These are phyloP conservation scores for Macrobrachium rosenbergii DNA, from an alignment of 1,140 invertebrate species.

Conservation along the genomic window DNA sequence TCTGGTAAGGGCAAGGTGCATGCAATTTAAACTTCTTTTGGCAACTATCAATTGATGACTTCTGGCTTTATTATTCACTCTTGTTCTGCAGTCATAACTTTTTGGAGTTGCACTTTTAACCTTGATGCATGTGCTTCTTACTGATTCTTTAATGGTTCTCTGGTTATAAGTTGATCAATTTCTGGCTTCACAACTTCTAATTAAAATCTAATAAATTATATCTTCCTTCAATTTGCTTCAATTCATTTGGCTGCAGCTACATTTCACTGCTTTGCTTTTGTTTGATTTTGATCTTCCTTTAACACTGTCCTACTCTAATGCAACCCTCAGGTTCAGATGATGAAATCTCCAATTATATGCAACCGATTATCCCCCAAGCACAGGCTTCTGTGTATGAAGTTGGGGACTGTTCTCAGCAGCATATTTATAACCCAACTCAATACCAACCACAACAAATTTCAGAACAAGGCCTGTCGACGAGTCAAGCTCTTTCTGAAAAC, in stretches of 20 bases:
- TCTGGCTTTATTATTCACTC: too few species aligned
- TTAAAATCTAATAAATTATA: slow-evolving; percentile 3
- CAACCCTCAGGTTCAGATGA: slow-evolving; percentile 62
- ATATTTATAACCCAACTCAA: slow-evolving; percentile 7
- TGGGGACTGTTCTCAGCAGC: not conserved
- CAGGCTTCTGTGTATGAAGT: slow-evolving; percentile 38
- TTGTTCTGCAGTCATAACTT: too few species aligned
- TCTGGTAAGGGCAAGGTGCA: too few species aligned
- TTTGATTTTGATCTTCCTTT: slow-evolving; percentile 28
- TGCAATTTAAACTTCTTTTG: too few species aligned
- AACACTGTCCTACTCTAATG: slow-evolving; percentile 55
- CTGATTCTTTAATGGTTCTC: too few species aligned
- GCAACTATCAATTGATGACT: too few species aligned
- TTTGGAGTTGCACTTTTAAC: too few species aligned
- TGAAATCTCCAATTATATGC: slow-evolving; percentile 61
- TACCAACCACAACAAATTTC: slow-evolving; percentile 1
- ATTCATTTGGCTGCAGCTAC: slow-evolving; percentile 4
- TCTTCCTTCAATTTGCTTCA: not conserved
- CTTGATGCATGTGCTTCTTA: too few species aligned
- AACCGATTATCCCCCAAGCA: slow-evolving; percentile 39
- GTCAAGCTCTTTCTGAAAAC: slow-evolving; percentile 18
- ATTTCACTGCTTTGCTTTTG: slow-evolving; percentile 20
- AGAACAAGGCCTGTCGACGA: slow-evolving; percentile 5
- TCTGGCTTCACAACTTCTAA: not conserved
- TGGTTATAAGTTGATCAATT: too few species aligned